phyloP scores from a whole-genome alignment of 2,888 invertebrate genomes.

The Diarsia dahlii region DNA sequence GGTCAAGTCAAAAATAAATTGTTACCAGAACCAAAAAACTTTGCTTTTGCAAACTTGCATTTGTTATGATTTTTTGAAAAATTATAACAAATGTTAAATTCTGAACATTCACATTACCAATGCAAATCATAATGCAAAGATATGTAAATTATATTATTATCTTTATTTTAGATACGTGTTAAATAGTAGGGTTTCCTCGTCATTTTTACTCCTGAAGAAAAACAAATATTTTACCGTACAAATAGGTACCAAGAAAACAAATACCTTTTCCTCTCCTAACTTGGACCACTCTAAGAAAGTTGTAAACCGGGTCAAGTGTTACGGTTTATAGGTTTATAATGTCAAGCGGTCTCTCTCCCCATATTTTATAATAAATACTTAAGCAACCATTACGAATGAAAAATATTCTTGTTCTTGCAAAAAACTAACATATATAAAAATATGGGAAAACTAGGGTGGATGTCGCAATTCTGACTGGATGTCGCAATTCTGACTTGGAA shows the following conservation, averaged over 20 bases:
- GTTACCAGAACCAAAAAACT: too few relatives aligned
- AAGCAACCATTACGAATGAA: slow-evolving; percentile 19
- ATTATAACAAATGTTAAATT: too few relatives aligned
- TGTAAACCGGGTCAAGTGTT: slow-evolving; percentile 65
- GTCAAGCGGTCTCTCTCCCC: slow-evolving; percentile 51
- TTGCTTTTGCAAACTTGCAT: too few relatives aligned
- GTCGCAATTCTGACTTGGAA: background rate
- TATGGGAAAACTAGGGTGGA: background rate
- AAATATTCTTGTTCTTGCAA: background rate
- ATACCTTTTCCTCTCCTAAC: background rate
- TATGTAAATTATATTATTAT: too few relatives aligned
- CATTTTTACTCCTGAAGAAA: too few relatives aligned
- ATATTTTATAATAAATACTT: slow-evolving; percentile 57
- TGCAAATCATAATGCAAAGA: too few relatives aligned
- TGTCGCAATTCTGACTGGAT: background rate
- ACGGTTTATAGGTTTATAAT: slow-evolving; percentile 61
- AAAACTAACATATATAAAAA: background rate
- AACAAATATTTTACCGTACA: too few relatives aligned
- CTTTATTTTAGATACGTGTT: too few relatives aligned
- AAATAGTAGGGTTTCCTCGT: too few relatives aligned
- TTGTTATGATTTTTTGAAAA: too few relatives aligned
- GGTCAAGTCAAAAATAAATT: too few relatives aligned
- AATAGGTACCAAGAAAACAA: background rate
- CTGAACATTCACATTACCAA: too few relatives aligned
- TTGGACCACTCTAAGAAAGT: slow-evolving; percentile 49